Conservation (phyloP, 2,797 vertebrate genomes). For the Onychomys arenicola region DNA sequence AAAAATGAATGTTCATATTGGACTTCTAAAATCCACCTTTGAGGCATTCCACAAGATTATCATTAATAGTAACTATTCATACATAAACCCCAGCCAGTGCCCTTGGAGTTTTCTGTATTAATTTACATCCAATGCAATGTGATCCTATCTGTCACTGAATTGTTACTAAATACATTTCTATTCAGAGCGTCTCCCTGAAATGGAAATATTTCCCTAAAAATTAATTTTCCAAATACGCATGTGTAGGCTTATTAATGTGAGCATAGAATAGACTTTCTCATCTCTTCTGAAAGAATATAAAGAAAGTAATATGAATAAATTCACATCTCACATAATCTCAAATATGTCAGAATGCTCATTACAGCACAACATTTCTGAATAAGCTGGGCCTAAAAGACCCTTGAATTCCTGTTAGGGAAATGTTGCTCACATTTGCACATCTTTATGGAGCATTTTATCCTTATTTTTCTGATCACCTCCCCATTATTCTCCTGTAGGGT, state of each 20-base stretch:
- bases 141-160: constrained; percentile 72
- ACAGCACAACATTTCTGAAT: background rate
- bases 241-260: constrained; percentile 73
- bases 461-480: constrained; percentile 17
- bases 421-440: constrained; percentile 18
- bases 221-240: constrained; percentile 79
- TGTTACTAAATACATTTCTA: constrained; percentile 75
- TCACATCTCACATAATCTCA: constrained; percentile 40
- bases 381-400: constrained; percentile 4
- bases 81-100: constrained; percentile 61
- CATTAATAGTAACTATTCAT: constrained; percentile 75
- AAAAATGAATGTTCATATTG: constrained; percentile 75
- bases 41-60: constrained; percentile 70
- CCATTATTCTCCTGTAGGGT: background rate
- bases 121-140: constrained; percentile 70
- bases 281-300: constrained; percentile 70
- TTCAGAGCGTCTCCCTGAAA: constrained; percentile 74
- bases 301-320: constrained; percentile 55
- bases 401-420: constrained; percentile 38
- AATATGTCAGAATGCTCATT: constrained; percentile 12
- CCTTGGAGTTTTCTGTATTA: constrained; percentile 71
- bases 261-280: constrained; percentile 73
- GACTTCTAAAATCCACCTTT: constrained; percentile 77
- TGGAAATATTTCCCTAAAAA: constrained; percentile 81
- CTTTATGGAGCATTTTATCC: constrained; percentile 42